A percentile compares a stretch with the other conserved stretches of the same genome.
These are phyloP conservation scores for Pachliopta kotzebuea DNA, from an alignment of 2,888 invertebrate genomes.

Conservation along the genomic window DNA sequence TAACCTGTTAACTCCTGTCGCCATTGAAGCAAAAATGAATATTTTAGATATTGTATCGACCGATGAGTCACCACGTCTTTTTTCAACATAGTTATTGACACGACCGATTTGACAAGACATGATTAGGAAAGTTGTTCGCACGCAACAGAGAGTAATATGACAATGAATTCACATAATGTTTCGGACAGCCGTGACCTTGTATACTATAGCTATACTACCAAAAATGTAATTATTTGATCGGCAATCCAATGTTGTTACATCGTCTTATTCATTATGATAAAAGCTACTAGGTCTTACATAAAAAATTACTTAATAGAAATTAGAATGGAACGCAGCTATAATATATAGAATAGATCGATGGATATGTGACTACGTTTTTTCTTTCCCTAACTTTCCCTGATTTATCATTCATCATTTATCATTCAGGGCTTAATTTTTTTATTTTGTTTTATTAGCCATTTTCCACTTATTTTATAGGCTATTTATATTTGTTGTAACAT, in stretches of 20 bases:
- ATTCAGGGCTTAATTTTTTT: no score
- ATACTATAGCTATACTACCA: background rate
- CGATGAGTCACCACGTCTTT: conserved; percentile 15
- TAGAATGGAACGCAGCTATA: background rate
- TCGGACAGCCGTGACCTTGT: background rate
- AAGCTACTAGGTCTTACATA: background rate
- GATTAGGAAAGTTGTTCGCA: background rate
- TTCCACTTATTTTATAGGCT: no score
- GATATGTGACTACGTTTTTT: background rate
- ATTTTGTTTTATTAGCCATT: no score
- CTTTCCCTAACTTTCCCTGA: no score
- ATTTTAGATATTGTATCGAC: conserved; percentile 31
- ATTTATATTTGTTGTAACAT: no score
- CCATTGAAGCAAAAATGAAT: conserved; percentile 29
- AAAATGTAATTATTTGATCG: background rate
- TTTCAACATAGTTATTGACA: conserved; percentile 31
- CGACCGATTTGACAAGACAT: conserved; percentile 30
- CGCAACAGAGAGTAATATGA: background rate
- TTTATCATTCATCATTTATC: no score
- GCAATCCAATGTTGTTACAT: background rate
- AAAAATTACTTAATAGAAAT: background rate
- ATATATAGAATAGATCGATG: background rate
- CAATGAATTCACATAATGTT: background rate
- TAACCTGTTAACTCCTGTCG: conserved; percentile 33
- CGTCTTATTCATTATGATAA: background rate